Evolutionary conservation across 2,888 invertebrate species (phyloP).

Genomic region (Bombylius discolor): DNA sequence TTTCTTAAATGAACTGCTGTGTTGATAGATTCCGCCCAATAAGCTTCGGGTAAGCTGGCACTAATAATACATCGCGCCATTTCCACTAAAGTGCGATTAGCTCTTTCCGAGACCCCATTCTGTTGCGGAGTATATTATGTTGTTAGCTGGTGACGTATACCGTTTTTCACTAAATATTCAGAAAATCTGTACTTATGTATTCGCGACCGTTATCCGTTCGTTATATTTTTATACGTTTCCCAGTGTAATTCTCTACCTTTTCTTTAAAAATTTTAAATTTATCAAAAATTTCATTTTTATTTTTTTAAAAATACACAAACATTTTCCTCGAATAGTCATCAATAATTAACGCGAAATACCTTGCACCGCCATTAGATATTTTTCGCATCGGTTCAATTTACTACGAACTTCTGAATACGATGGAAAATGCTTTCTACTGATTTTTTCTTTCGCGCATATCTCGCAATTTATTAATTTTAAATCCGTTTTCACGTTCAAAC

Average conservation of each 20-base stretch:
- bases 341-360: constrained; percentile 3
- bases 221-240: constrained; percentile 4
- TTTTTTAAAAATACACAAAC: constrained; percentile 7
- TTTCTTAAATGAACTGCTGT: no score
- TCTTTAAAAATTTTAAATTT: constrained; percentile 5
- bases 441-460: no score
- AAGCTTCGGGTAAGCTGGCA: no score
- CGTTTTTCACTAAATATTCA: constrained; percentile 15
- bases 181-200: constrained; percentile 8
- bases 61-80: constrained; percentile 15
- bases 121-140: constrained; percentile 18
- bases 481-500: background rate
- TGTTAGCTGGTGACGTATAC: constrained; percentile 15
- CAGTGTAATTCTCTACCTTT: constrained; percentile 4
- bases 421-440: no score
- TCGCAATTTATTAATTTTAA: background rate
- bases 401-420: background rate
- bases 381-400: constrained; percentile 3
- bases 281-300: constrained; percentile 4
- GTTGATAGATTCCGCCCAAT: no score
- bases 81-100: constrained; percentile 13
- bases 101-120: constrained; percentile 18
- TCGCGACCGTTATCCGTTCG: constrained; percentile 7
- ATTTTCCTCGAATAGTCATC: constrained; percentile 6
- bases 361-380: constrained; percentile 8